Percentiles rank a stretch among this genome's conserved stretches.
Evolutionary conservation across 2,797 vertebrate genomes (phyloP).

Genomic region (Vespertilio murinus): DNA sequence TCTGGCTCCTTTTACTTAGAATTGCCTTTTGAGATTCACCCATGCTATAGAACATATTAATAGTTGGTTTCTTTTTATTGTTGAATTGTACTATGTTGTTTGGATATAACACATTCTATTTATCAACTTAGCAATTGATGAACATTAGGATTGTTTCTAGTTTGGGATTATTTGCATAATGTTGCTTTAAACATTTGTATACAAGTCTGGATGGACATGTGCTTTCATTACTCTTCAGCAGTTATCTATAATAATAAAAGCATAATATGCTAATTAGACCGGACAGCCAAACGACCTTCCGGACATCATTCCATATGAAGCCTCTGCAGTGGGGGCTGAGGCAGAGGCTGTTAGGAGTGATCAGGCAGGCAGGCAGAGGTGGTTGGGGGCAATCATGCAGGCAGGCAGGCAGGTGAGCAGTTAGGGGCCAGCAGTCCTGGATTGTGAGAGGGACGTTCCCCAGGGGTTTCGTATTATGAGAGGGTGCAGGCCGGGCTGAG

Average conservation of each 20-base stretch:
- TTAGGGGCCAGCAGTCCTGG: too few relatives aligned
- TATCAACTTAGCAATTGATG: background rate
- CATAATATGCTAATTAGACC: too few relatives aligned
- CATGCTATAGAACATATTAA: background rate
- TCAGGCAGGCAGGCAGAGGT: too few relatives aligned
- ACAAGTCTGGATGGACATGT: background rate
- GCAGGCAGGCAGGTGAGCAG: too few relatives aligned
- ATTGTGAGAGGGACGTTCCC: too few relatives aligned
- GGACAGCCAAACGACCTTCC: too few relatives aligned
- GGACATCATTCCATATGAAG: too few relatives aligned
- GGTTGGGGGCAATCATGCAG: too few relatives aligned
- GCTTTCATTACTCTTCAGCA: background rate
- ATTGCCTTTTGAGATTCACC: background rate
- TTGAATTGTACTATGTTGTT: background rate
- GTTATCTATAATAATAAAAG: background rate
- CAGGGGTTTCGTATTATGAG: too few relatives aligned
- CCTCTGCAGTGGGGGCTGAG: too few relatives aligned
- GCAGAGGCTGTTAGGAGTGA: too few relatives aligned
- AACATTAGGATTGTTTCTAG: background rate
- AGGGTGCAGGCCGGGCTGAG: too few relatives aligned
- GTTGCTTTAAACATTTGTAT: slow-evolving; percentile 25
- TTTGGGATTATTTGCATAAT: slow-evolving; percentile 39
- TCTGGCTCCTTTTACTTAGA: slow-evolving; percentile 15
- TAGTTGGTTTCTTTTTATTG: slow-evolving; percentile 19
- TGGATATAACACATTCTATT: background rate